Evolutionary conservation across 2,888 invertebrate genomes (phyloP).

Genomic region (Tryphoninae sp.): DNA sequence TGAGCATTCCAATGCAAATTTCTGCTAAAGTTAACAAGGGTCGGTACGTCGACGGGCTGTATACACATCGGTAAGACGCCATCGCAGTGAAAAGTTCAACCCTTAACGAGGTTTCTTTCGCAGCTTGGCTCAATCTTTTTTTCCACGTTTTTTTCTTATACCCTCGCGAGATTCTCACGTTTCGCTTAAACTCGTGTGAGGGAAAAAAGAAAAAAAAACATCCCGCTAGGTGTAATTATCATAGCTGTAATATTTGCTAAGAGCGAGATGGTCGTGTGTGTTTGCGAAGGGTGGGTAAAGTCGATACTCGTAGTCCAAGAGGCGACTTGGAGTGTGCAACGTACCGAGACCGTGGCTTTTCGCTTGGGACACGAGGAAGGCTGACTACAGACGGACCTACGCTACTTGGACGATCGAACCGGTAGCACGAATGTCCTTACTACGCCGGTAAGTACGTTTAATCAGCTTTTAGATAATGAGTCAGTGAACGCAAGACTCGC

Average conservation of each 20-base stretch:
- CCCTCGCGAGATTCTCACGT: constrained; percentile 19
- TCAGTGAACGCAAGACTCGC: too few species aligned
- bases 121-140: constrained; percentile 23
- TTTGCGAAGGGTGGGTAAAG: constrained; percentile 7
- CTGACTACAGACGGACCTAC: constrained; percentile 68
- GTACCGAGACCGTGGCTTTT: constrained; percentile 19
- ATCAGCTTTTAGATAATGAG: too few species aligned
- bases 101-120: constrained; percentile 52
- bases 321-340: constrained; percentile 45
- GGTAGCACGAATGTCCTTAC: constrained; percentile 11
- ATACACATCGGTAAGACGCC: constrained; percentile 34
- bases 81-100: constrained; percentile 46
- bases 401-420: constrained; percentile 67
- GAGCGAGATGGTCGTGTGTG: constrained; percentile 13
- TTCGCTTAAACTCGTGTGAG: background rate
- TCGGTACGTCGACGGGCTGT: constrained; percentile 4
- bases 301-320: constrained; percentile 29
- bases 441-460: background rate
- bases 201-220: background rate
- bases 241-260: constrained; percentile 18
- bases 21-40: constrained; percentile 40
- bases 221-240: constrained; percentile 39
- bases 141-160: constrained; percentile 1
- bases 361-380: constrained; percentile 42
- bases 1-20: constrained; percentile 34